Percentiles rank a stretch among this genome's conserved stretches.
Conservation (phyloP, 2,797 vertebrate genomes). For the Sebastolobus alascanus region DNA sequence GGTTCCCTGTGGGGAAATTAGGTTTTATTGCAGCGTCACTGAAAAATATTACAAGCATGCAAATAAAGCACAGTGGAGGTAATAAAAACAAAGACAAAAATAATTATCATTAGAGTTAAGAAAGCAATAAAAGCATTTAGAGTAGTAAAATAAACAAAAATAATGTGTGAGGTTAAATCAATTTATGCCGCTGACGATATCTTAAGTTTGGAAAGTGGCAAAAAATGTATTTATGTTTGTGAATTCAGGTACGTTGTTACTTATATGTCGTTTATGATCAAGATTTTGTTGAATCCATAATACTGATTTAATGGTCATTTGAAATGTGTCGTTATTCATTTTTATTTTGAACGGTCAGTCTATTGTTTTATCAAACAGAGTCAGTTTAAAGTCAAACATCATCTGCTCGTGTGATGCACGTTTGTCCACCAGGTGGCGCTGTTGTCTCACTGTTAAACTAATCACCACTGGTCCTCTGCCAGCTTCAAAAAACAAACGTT, state of each 20-base stretch:
- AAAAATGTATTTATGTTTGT: not conserved
- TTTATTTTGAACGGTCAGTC: not conserved
- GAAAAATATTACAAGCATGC: not conserved
- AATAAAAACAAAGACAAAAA: not conserved
- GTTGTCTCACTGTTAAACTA: slow-evolving; percentile 12
- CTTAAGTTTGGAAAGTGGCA: not conserved
- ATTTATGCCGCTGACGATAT: not conserved
- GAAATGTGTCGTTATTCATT: not conserved
- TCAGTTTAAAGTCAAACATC: not conserved
- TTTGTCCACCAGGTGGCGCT: slow-evolving; percentile 55
- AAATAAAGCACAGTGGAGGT: not conserved
- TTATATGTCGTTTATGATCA: not conserved
- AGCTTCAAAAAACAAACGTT: slow-evolving; percentile 23
- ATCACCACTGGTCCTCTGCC: not conserved
- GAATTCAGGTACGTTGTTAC: not conserved
- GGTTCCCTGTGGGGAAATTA: not conserved
- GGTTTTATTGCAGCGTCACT: not conserved
- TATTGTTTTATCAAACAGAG: not conserved
- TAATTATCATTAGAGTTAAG: not conserved
- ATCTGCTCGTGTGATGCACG: no score
- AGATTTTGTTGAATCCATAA: not conserved
- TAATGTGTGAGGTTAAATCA: not conserved
- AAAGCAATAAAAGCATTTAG: not conserved
- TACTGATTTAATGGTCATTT: not conserved
- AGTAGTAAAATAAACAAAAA: not conserved